Conservation (phyloP, 2,797 vertebrate genomes). For the Leuciscus waleckii region DNA sequence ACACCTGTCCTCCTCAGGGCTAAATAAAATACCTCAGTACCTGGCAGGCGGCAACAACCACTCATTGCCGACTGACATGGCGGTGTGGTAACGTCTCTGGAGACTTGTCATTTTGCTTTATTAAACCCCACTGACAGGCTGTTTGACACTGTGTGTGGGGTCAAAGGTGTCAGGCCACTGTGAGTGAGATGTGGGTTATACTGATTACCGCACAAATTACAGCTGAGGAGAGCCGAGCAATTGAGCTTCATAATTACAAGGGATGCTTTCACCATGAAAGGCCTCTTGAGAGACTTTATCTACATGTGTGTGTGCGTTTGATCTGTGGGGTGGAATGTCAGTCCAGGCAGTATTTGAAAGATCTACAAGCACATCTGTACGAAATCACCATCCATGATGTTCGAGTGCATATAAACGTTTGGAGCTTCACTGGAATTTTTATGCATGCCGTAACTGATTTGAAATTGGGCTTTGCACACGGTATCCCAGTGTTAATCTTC, state of each 20-base stretch:
- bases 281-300: constrained; percentile 23
- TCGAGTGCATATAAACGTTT: not conserved
- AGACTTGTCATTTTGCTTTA: constrained; percentile 78
- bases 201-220: constrained; percentile 68
- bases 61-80: constrained; percentile 77
- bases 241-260: constrained; percentile 70
- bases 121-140: constrained; percentile 77
- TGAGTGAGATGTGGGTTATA: constrained; percentile 64
- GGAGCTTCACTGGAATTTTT: constrained; percentile 29
- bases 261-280: constrained; percentile 54
- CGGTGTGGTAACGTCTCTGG: constrained; percentile 75
- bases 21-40: constrained; percentile 63
- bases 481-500: not conserved
- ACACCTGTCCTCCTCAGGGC: constrained; percentile 84
- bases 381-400: constrained; percentile 30
- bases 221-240: constrained; percentile 67
- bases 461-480: not conserved
- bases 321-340: constrained; percentile 51
- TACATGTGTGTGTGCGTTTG: constrained; percentile 34
- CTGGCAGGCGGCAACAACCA: constrained; percentile 65
- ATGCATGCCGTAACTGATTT: constrained; percentile 38
- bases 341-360: constrained; percentile 43
- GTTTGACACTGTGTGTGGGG: constrained; percentile 77
- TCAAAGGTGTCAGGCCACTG: constrained; percentile 77
- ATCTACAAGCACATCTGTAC: constrained; percentile 24